Percentiles rank a stretch among this genome's conserved stretches.
Conservation (phyloP, 2,888 invertebrate species). For the Archips crataeganus region DNA sequence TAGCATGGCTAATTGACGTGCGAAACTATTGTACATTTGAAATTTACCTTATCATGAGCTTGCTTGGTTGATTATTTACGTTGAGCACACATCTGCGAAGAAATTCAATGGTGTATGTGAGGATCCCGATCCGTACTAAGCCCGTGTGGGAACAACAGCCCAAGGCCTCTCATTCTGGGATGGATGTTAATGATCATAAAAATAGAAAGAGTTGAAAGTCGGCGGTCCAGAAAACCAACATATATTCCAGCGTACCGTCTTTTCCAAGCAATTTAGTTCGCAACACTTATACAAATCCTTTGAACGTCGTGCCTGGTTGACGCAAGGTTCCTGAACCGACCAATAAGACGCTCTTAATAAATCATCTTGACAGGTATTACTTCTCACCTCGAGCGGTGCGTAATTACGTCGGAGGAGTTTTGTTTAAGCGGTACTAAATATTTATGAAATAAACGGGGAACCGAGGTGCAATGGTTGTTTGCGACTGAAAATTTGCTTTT, state of each 20-base stretch:
- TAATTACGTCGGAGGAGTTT: slow-evolving; percentile 62
- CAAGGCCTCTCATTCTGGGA: no score
- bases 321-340: slow-evolving; percentile 52
- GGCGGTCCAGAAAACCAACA: not conserved
- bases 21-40: no score
- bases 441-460: slow-evolving; percentile 22
- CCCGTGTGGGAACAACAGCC: no score
- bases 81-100: no score
- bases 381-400: slow-evolving; percentile 67
- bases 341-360: slow-evolving; percentile 74
- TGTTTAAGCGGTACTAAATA: slow-evolving; percentile 29
- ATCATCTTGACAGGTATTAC: slow-evolving; percentile 83
- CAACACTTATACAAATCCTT: slow-evolving; percentile 25
- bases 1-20: no score
- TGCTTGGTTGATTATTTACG: no score
- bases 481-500: no score
- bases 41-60: no score
- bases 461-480: no score
- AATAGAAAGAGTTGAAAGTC: not conserved
- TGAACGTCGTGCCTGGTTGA: slow-evolving; percentile 29
- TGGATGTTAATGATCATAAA: no score
- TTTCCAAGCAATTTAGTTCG: slow-evolving; percentile 6
- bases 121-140: no score
- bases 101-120: no score
- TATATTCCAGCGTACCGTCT: not conserved